Evolutionary conservation across 2,113 vertebrate species (phyloP), one percentile per base, ranked within the genome.

Genomic region (Pelodiscus sinensis): DNA sequence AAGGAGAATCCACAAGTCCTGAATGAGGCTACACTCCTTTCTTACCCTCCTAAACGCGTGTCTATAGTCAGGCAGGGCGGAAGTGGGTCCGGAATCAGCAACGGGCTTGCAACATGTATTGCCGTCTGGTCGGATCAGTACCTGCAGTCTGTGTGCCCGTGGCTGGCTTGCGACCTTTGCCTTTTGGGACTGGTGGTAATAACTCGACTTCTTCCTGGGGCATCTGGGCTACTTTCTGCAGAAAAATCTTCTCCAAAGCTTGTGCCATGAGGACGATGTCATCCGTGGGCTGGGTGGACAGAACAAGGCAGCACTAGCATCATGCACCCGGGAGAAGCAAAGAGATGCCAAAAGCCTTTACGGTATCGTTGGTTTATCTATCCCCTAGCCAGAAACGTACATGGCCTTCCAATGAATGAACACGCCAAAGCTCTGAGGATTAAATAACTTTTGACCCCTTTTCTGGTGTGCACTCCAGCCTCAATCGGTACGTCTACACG

Each of bases 261-360:
- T 99, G 99, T 7, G 99, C 99, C 99, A 99, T 99, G 88, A 99
- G 98, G 93, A 99, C 99, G 1, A 99, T 99, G 97, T 99, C 99
- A 86, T 99, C 99, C 91, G 99, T 99, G 73, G 99, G 99, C 99
- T 99, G 93, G 88, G 96, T 79, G 96, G 88, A 89, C 87, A 89
- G 50, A 90, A 90, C 3, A 79, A 94, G 79, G 31, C 21, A 22
- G 56, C 50, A 24, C 21, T 87, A 8, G 5, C 57, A 85, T 88
- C 73, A 91, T 12, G 14, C 2, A 6, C 0, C 0, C 4, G 10
- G 2, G 9, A 91, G 56, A 81, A 71, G 78, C 57, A 13, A 38
- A 25, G 35, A 89, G 5, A 1, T 2, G 8, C 0, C n/a, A 18
- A 79, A 44, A 86, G 8, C 38, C 79, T 29, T 80, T n/a, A 19